phyloP scores from a whole-genome alignment of 1,140 invertebrate species.

The Ptiloglossa arizonensis region DNA sequence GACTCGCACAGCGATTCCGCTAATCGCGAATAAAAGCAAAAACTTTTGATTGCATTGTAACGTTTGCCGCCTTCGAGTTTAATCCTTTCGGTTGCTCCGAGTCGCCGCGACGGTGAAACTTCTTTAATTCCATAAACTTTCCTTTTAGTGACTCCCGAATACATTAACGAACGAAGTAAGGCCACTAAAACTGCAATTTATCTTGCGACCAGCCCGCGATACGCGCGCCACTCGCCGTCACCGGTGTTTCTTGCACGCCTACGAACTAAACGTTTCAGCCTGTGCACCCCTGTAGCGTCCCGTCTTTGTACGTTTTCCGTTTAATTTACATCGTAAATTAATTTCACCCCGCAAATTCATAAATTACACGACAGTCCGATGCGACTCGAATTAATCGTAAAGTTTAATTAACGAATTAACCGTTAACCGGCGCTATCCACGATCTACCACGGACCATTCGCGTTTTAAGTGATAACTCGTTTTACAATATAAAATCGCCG shows the following conservation, averaged over 20 bases:
- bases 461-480: too few species aligned
- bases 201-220: slow-evolving; percentile 1
- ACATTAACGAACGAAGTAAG: slow-evolving; percentile 16
- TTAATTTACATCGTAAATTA: background rate
- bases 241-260: slow-evolving; percentile 1
- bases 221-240: background rate
- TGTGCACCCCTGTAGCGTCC: background rate
- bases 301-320: background rate
- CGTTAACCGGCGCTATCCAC: too few species aligned
- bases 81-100: slow-evolving; percentile 23
- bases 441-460: too few species aligned
- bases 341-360: too few species aligned
- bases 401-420: too few species aligned
- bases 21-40: slow-evolving; percentile 48
- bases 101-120: slow-evolving; percentile 23
- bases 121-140: slow-evolving; percentile 53
- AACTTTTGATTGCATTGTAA: slow-evolving; percentile 41
- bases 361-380: too few species aligned
- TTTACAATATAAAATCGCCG: too few species aligned
- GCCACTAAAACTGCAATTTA: slow-evolving; percentile 27
- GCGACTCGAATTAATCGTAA: too few species aligned
- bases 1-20: background rate
- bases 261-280: background rate
- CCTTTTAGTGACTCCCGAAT: slow-evolving; percentile 29
- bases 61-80: slow-evolving; percentile 10